Evolutionary conservation across 2,797 vertebrate species (phyloP), one percentile per base, ranked within the genome.

Genomic region (Micropoecilia bifurca): DNA sequence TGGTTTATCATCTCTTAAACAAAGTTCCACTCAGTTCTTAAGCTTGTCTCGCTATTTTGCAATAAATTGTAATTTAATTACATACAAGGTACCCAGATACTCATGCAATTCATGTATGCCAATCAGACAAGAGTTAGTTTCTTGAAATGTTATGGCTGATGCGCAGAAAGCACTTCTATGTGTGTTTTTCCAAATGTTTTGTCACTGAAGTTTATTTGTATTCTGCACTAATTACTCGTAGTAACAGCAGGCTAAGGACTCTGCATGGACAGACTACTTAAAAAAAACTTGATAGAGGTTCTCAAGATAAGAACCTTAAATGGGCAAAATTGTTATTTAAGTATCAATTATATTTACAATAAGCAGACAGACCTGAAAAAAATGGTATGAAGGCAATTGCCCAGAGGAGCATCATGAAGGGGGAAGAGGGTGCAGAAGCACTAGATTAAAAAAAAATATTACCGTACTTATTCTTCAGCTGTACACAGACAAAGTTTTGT

Each of bases 121-220:
- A 39, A 10, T 66, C 61, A 63, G 16, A 36, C 28, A 63, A 30
- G 16, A 8, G 1, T 3, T 36, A 18, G 30, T 18, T 33, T 36
- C 30, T 33, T 63, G 59, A 36, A 63, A 33, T 61, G 25, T 30
- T 33, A 61, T 61, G 57, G 13, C 5, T 59, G 28, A 50, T 59
- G 14, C 5, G 6, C 30, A 33, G 14, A 33, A 61, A 61, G 14
- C 30, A 61, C 30, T 6, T 30, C 28, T 33, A 16, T 33, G 59
- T 33, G 57, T 30, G 59, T 80, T 87, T 93, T 86, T 90, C 20
- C 20, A 50, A 50, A 50, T 0, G 20, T 88, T 95, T 95, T 93
- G 92, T 91, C 85, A 91, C 89, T 90, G 86, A 30, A 48, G 86
- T 86, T 71, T 79, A 61, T 61, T 61, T 61, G 59, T 33, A 33